Evolutionary conservation across 2,797 vertebrate species (phyloP), one percentile per base, ranked within the genome.

Genomic region (Cyclura pinguis): DNA sequence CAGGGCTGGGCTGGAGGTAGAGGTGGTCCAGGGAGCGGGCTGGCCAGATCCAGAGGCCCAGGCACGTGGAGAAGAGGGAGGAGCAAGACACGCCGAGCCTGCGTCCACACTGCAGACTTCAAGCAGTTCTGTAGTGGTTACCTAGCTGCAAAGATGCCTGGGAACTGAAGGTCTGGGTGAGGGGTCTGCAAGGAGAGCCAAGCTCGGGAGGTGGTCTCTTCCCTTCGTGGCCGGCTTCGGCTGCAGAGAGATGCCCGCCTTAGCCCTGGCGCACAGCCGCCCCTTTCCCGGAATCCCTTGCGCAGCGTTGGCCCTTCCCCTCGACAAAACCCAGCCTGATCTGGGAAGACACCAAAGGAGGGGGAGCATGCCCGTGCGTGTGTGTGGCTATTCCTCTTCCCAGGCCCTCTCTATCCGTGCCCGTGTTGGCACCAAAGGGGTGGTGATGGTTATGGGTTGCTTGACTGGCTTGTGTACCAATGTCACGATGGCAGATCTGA

Each of bases 51-150:
- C 24, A 14, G 6, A 27, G 32, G 14, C n/a, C n/a, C 1, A 18
- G 13, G 4, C 1, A 1, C 10, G 0, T 10, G 27, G 16, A 10
- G n/a, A 9, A 13, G 2, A 10, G 38, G 38, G 1, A n/a, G n/a
- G 20, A 24, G 27, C 12, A 7, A 52, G 47, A 22, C 67, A 24
- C 47, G 6, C 20, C 1, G 2, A 47, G 16, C 16, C 47, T 29
- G 47, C 20, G 20, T n/a, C 32, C 5, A 16, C 1, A 24, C 32
- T 35, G 3, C 27, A 47, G 55, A 1, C 14, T 16, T 6, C 8
- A 59, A 62, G 57, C 35, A 4, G 27, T 32, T 55, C 22, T 1
- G 5, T 27, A 73, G 32, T 32, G 10, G 12, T 62, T 59, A 18
- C 16, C 16, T 47, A 47, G 42, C 42, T 47, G 42, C 42, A 47